Evolutionary conservation across 2,888 invertebrate species (phyloP).

Genomic region (Euplagia quadripunctaria): DNA sequence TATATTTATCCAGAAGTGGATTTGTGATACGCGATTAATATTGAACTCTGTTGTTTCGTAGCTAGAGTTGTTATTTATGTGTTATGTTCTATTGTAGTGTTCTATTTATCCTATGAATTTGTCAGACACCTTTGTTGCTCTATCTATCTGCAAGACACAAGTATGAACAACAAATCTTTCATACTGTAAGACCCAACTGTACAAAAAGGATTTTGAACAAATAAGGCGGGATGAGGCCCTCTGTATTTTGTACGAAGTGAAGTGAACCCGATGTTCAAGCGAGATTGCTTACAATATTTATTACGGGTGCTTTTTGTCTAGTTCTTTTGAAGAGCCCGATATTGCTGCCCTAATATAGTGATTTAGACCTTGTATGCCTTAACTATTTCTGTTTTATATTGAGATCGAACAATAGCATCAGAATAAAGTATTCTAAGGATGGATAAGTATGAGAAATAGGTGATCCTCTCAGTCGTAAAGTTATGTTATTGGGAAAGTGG

Average conservation of each 20-base stretch:
- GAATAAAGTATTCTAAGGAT: not conserved
- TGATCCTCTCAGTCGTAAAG: not conserved
- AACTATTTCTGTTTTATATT: slow-evolving; percentile 25
- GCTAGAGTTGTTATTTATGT: not conserved
- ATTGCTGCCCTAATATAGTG: slow-evolving; percentile 46
- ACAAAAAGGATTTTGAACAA: slow-evolving; percentile 6
- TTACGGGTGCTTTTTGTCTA: slow-evolving; percentile 42
- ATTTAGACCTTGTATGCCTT: slow-evolving; percentile 31
- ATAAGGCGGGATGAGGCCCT: not conserved
- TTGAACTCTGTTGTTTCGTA: not conserved
- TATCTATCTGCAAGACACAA: slow-evolving; percentile 3
- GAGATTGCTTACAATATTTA: slow-evolving; percentile 52
- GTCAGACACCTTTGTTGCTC: not conserved
- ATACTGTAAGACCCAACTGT: slow-evolving; percentile 5
- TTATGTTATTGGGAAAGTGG: not conserved
- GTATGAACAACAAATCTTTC: slow-evolving; percentile 17
- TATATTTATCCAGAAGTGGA: no score
- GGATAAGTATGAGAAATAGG: not conserved
- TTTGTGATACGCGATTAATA: not conserved
- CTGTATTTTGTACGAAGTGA: slow-evolving; percentile 29
- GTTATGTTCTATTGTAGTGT: not conserved
- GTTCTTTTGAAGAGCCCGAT: slow-evolving; percentile 43
- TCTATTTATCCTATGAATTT: not conserved
- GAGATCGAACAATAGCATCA: not conserved
- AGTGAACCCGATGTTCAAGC: slow-evolving; percentile 33